phyloP scores from a whole-genome alignment of 2,797 vertebrate species.

The Merluccius polli region DNA sequence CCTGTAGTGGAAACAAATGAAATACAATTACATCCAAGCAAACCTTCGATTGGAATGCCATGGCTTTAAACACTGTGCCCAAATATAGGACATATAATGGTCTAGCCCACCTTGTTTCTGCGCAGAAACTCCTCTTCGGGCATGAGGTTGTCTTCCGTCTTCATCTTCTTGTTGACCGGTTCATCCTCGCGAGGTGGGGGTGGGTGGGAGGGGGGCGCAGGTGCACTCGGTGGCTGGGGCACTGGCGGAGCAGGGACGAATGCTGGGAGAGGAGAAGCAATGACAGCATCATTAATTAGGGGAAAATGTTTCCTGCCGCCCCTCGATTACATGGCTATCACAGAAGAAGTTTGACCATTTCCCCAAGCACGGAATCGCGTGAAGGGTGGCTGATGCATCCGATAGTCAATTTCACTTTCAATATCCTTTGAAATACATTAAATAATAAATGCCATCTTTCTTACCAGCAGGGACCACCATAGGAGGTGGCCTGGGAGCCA shows the following conservation, averaged over 20 bases:
- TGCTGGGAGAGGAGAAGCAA: conserved; percentile 60
- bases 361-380: too few species aligned
- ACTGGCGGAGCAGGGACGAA: conserved; percentile 95
- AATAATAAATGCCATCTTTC: conserved; percentile 17
- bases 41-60: background rate
- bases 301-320: too few species aligned
- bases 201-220: conserved; percentile 85
- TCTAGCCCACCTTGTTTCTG: conserved; percentile 83
- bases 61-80: background rate
- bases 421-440: background rate
- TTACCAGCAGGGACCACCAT: conserved; percentile 95
- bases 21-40: background rate
- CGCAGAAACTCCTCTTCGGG: conserved; percentile 96
- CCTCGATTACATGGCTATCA: too few species aligned
- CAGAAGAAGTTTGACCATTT: too few species aligned
- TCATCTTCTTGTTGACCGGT: conserved; percentile 92
- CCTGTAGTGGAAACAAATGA: conserved; percentile 37
- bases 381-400: too few species aligned
- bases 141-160: conserved; percentile 94
- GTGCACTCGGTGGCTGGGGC: conserved; percentile 79
- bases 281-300: background rate
- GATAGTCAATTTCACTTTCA: too few species aligned
- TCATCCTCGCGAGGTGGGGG: conserved; percentile 92
- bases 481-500: conserved; percentile 90
- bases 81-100: background rate